These are phyloP conservation scores for Ctenopoma kingsleyae DNA, from an alignment of 2,797 vertebrate genomes.

Conservation along the genomic window DNA sequence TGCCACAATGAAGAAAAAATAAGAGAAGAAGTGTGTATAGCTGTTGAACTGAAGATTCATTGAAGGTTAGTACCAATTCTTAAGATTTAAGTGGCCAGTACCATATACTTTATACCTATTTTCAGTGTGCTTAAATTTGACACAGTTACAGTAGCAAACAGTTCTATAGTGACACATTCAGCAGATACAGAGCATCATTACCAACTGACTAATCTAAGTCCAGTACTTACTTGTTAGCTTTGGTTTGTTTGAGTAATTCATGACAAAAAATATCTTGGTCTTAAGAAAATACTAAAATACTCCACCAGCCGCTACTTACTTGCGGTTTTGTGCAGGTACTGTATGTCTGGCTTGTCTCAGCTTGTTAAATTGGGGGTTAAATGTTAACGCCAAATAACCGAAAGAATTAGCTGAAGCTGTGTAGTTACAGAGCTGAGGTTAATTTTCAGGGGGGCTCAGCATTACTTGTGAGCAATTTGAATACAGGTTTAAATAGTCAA, in stretches of 20 bases:
- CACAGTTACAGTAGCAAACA: neutral
- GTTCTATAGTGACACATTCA: neutral
- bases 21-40: constrained; percentile 3
- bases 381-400: constrained; percentile 3
- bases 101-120: neutral
- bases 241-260: neutral
- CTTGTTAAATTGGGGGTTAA: neutral
- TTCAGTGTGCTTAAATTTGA: constrained; percentile 15
- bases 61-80: constrained; percentile 41
- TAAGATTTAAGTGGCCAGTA: neutral
- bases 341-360: neutral
- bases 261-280: neutral
- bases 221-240: neutral
- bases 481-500: constrained; percentile 26
- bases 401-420: neutral
- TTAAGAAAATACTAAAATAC: neutral
- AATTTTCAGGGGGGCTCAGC: neutral
- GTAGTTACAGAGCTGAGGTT: neutral
- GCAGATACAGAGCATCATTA: neutral
- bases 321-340: neutral
- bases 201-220: neutral
- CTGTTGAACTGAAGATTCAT: constrained; percentile 48
- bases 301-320: neutral
- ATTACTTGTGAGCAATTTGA: neutral
- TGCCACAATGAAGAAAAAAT: constrained; percentile 28